A percentile compares a stretch with the other conserved stretches of the same genome.
Conservation (phyloP, 92 coral and sea anemone species). For the Micromussa lordhowensis region DNA sequence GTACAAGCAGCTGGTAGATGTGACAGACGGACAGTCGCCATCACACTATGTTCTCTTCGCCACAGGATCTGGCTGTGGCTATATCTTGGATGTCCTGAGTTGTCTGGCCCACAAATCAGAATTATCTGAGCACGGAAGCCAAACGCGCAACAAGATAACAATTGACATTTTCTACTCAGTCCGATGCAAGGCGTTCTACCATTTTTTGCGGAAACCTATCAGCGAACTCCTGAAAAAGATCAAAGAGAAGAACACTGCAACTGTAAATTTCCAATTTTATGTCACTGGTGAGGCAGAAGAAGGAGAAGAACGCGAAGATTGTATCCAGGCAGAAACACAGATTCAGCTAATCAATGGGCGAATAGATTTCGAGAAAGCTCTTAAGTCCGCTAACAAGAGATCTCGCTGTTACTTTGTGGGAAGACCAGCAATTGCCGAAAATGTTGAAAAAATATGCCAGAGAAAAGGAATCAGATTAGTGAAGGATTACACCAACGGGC, state of each 20-base stretch:
- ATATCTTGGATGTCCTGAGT: too few species aligned
- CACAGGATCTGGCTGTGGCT: too few species aligned
- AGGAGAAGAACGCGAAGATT: not conserved
- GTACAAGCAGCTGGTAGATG: too few species aligned
- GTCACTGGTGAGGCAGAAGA: conserved; percentile 20
- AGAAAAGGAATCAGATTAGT: conserved; percentile 30
- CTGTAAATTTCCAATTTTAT: conserved; percentile 42
- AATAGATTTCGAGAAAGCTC: too few species aligned
- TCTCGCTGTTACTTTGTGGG: conserved; percentile 58
- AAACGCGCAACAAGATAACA: too few species aligned
- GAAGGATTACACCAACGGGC: conserved; percentile 46
- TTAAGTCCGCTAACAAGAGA: conserved; percentile 34
- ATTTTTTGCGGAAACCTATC: too few species aligned
- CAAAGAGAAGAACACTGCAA: conserved; percentile 29
- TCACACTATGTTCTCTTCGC: too few species aligned
- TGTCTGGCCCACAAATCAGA: too few species aligned
- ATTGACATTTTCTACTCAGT: too few species aligned
- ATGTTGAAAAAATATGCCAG: conserved; percentile 29
- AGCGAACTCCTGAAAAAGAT: conserved; percentile 28
- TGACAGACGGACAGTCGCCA: too few species aligned
- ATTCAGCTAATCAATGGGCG: conserved; percentile 30
- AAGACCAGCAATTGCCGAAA: conserved; percentile 49
- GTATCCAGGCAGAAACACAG: not conserved
- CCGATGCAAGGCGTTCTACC: too few species aligned
- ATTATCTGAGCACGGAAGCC: too few species aligned